Percentiles rank a stretch among this genome's conserved stretches.
Evolutionary conservation across 2,113 vertebrate genomes (phyloP).

Genomic region (Nansenia antarctica): DNA sequence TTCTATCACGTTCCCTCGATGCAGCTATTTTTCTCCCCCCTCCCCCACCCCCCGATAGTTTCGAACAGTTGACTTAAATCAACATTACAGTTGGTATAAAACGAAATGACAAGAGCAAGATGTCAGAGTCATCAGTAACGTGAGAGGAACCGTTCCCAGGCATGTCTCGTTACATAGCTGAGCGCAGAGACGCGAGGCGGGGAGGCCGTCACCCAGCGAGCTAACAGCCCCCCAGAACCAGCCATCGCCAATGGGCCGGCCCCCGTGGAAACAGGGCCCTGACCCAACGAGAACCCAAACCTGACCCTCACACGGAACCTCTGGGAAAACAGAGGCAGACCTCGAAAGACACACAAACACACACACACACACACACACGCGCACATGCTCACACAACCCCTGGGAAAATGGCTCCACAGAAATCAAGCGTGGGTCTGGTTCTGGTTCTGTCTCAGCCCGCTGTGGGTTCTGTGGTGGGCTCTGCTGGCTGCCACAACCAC

Average conservation of each 20-base stretch:
- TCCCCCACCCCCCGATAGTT: conserved; percentile 23
- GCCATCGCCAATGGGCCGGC: conserved; percentile 21
- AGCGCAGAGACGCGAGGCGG: conserved; percentile 49
- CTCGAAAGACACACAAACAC: conserved; percentile 7
- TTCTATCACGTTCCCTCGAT: conserved; percentile 20
- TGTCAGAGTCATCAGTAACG: conserved; percentile 71
- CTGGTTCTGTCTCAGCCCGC: conserved; percentile 42
- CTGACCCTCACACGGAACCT: neutral
- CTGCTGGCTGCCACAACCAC: conserved; percentile 28
- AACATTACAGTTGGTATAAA: conserved; percentile 52
- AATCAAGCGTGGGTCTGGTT: conserved; percentile 51
- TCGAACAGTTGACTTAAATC: conserved; percentile 50
- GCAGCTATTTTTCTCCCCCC: conserved; percentile 8
- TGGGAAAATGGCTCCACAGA: conserved; percentile 52
- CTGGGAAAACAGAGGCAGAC: neutral
- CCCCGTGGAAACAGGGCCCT: neutral
- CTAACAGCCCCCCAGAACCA: conserved; percentile 18
- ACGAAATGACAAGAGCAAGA: conserved; percentile 69
- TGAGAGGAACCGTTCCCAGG: conserved; percentile 65
- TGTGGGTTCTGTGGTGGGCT: conserved; percentile 56
- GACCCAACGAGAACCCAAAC: conserved; percentile 4
- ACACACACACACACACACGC: neutral
- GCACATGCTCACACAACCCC: conserved; percentile 24
- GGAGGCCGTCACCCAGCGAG: conserved; percentile 33
- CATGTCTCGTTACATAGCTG: conserved; percentile 57